Evolutionary conservation across 1,140 invertebrate genomes (phyloP).

Genomic region (Macrosteles quadrilineatus): DNA sequence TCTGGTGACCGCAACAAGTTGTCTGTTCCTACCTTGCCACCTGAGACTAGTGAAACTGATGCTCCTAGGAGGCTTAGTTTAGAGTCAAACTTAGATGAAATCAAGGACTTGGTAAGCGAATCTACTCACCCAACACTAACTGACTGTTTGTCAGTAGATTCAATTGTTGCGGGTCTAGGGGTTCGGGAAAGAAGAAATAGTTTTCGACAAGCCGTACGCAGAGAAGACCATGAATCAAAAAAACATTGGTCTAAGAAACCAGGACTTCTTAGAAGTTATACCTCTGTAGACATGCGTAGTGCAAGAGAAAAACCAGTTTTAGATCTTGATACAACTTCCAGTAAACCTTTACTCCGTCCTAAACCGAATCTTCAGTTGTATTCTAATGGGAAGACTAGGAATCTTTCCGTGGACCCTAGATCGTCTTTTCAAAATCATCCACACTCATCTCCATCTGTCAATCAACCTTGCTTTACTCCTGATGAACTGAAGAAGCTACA

Average conservation of each 20-base stretch:
- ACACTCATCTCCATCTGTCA: neutral
- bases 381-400: neutral
- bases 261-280: constrained; percentile 23
- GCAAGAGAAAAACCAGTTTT: neutral
- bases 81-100: constrained; percentile 38
- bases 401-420: neutral
- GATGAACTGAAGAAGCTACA: neutral
- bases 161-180: constrained; percentile 45
- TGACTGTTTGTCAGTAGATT: constrained; percentile 31
- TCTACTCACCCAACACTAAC: neutral
- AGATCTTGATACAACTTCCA: neutral
- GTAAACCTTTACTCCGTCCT: constrained; percentile 21
- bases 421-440: neutral
- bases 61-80: constrained; percentile 32
- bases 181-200: constrained; percentile 51
- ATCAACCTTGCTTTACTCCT: neutral
- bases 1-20: constrained; percentile 34
- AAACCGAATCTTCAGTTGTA: constrained; percentile 14
- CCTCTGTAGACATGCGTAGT: constrained; percentile 9
- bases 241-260: constrained; percentile 8
- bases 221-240: constrained; percentile 19
- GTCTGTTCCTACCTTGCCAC: constrained; percentile 18
- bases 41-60: neutral
- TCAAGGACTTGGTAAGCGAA: constrained; percentile 11
- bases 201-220: constrained; percentile 51